Percentiles rank a stretch among this genome's conserved stretches.
These are phyloP conservation scores for Apotomis betuletana DNA, from an alignment of 2,888 invertebrate genomes.

Conservation along the genomic window DNA sequence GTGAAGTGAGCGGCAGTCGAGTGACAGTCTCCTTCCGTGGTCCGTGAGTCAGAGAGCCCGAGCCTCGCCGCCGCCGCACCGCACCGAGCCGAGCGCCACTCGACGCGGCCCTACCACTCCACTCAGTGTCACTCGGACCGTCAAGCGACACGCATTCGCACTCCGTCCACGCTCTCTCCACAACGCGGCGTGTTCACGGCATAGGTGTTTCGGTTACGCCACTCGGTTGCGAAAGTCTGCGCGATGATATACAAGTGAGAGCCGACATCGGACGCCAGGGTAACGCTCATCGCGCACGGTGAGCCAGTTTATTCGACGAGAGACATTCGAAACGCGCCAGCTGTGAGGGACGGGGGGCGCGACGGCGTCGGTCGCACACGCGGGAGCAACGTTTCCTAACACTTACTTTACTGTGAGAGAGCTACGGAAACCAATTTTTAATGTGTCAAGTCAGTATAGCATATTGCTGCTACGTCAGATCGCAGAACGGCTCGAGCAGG, in stretches of 20 bases:
- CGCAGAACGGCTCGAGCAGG: conserved; percentile 81
- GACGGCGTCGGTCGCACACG: conserved; percentile 80
- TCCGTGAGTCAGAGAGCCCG: conserved; percentile 24
- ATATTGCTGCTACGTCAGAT: conserved; percentile 83
- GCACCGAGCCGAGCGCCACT: conserved; percentile 14
- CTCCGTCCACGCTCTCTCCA: conserved; percentile 58
- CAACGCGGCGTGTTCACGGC: conserved; percentile 67
- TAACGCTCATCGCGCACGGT: conserved; percentile 82
- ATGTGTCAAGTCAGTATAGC: conserved; percentile 84
- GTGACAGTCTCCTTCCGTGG: conserved; percentile 41
- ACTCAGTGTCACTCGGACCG: conserved; percentile 48
- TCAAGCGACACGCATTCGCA: conserved; percentile 45
- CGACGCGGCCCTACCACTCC: conserved; percentile 26
- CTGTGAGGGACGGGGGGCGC: conserved; percentile 76
- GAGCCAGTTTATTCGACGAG: conserved; percentile 75
- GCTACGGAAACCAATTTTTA: conserved; percentile 81
- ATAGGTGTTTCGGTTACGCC: conserved; percentile 76
- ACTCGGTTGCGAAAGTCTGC: conserved; percentile 81
- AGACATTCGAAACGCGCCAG: conserved; percentile 78
- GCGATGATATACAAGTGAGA: conserved; percentile 84
- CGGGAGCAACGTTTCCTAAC: conserved; percentile 72
- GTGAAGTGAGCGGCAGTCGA: conserved; percentile 68
- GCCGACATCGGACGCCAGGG: conserved; percentile 74
- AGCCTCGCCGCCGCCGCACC: conserved; percentile 12
- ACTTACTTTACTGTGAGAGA: conserved; percentile 71